Base-by-base conservation (phyloP, 2,888 invertebrate species). In the Meandrusa payeni region DNA sequence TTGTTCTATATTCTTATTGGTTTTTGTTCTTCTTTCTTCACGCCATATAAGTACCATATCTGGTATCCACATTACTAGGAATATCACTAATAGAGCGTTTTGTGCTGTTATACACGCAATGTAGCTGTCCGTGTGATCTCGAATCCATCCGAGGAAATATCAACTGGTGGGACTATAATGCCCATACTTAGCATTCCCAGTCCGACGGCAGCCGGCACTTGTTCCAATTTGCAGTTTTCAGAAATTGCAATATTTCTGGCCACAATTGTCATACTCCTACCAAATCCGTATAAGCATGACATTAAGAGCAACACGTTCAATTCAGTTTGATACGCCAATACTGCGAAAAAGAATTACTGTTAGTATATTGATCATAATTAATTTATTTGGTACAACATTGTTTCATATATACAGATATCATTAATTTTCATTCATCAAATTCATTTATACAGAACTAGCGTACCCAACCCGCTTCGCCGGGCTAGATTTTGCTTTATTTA, bases 151-250 rank as follows among this genome's bases (percentile, higher is more conserved):
- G 59, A 85, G 61, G 76, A 90, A 73, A 51, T 92, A 92, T 1
- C 93, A 1, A 91, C 63, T 1, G 90, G 90, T 3, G 93, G 90
- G 0, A 93, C 91, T 19, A 92, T 85, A 1, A 93, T 61, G 2
- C 93, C 93, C 82, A 93, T 93, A 0, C 90, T 87, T 32, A 93
- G 83, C 93, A 93, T 93, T 51, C 92, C 93, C 1, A 93, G 77
- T 0, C 93, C 93, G 1, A 93, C 87, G 0, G 93, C 93, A 0
- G 93, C 91, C 0, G 93, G 91, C 0, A 93, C 91, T 47, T 90
- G 83, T 0, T 86, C 85, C 48, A 72, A 43, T 6, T 80, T 77
- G 51, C 91, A 91, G 60, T 92, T 85, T 51, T 92, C 92, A 0
- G 93, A 91, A 33, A 93, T 90, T 0, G 92, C 90, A 26, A 93